phyloP scores from a whole-genome alignment of 2,113 vertebrate species.

The Salvelinus fontinalis region DNA sequence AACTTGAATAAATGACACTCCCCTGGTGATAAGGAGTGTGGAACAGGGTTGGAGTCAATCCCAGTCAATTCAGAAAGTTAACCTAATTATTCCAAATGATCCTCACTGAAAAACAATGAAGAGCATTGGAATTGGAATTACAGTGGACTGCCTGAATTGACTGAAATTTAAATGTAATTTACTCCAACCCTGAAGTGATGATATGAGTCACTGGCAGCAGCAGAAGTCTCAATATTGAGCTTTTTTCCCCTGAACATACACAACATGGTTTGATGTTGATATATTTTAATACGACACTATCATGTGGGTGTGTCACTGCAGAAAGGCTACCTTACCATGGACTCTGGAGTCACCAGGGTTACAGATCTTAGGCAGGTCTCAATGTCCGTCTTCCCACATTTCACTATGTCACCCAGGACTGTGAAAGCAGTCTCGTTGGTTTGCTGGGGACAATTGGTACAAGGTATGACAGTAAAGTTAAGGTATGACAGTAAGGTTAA shows the following conservation, averaged over 20 bases:
- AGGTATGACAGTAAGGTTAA: no score
- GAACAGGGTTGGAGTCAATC: no score
- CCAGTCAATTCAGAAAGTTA: no score
- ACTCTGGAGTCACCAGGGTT: conserved; percentile 63
- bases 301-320: neutral
- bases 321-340: conserved; percentile 67
- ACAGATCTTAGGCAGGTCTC: conserved; percentile 82
- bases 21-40: no score
- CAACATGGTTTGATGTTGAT: neutral
- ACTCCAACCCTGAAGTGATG: no score
- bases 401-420: conserved; percentile 77
- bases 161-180: no score
- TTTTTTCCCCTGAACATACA: neutral
- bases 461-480: no score
- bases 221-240: neutral
- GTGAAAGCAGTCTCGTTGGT: conserved; percentile 60
- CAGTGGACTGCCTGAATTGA: neutral
- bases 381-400: conserved; percentile 77
- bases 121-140: neutral
- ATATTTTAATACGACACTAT: neutral
- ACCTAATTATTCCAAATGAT: no score
- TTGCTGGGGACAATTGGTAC: conserved; percentile 28
- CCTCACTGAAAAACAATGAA: no score
- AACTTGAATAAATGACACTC: neutral
- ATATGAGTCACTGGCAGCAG: no score